Conservation (phyloP, 2,797 vertebrate species). For the Cyprinodon diabolis region DNA sequence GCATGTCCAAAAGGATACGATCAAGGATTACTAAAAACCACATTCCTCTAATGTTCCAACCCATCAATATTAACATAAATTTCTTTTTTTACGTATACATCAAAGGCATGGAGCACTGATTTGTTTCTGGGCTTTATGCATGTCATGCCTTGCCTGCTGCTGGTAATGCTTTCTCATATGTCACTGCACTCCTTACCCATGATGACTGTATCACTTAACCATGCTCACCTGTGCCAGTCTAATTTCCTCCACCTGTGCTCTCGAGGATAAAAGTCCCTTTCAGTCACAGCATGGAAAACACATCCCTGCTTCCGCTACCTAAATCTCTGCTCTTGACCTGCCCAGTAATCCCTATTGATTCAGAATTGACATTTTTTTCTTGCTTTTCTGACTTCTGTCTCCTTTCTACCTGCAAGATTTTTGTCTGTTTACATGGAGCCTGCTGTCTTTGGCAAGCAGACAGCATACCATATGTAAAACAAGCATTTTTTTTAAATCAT, state of each 20-base stretch:
- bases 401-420: not conserved
- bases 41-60: not conserved
- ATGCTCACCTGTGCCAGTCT: not conserved
- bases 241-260: not conserved
- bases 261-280: not conserved
- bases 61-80: not conserved
- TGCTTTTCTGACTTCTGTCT: not conserved
- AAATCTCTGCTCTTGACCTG: not conserved
- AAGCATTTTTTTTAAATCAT: not conserved
- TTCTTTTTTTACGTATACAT: too few relatives aligned
- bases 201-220: not conserved
- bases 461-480: not conserved
- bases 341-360: not conserved
- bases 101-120: not conserved
- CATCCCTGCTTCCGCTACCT: not conserved
- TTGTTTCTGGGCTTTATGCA: not conserved
- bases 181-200: not conserved
- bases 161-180: not conserved
- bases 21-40: not conserved
- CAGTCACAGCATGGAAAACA: not conserved
- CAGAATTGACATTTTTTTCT: not conserved
- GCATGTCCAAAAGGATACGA: constrained; percentile 3
- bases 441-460: too few relatives aligned
- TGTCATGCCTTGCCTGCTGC: not conserved
- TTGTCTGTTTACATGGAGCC: not conserved